Evolutionary conservation across 2,113 vertebrate species (phyloP).

Genomic region (Sigmodon hispidus): DNA sequence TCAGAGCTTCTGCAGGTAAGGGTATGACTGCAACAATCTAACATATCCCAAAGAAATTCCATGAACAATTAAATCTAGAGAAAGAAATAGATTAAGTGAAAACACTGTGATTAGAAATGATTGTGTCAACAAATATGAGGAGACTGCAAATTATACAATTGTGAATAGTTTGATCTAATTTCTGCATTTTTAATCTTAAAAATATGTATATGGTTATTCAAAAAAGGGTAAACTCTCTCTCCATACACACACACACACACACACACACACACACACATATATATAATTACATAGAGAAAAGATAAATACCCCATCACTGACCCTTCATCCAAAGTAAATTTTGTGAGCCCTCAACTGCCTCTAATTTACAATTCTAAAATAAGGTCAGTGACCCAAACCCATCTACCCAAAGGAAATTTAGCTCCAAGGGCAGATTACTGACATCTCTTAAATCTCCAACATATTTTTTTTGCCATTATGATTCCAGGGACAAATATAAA

Average conservation of each 20-base stretch:
- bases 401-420: neutral
- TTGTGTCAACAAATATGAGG: neutral
- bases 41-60: neutral
- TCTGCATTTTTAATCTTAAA: neutral
- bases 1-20: too few species aligned
- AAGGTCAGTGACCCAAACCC: neutral
- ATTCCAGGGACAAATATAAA: conserved; percentile 18
- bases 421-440: neutral
- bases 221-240: too few species aligned
- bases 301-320: neutral
- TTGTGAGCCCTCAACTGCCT: neutral
- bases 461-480: neutral
- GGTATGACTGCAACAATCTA: too few species aligned
- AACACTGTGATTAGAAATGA: conserved; percentile 15
- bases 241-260: neutral
- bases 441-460: neutral
- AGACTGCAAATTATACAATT: neutral
- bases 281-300: neutral
- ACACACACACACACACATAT: neutral
- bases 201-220: neutral
- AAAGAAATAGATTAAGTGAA: conserved; percentile 6
- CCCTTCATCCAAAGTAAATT: neutral
- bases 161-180: neutral
- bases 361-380: conserved; percentile 15
- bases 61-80: conserved; percentile 20